These are phyloP conservation scores for Thecophora atra DNA, from an alignment of 2,888 invertebrate species.

Conservation along the genomic window DNA sequence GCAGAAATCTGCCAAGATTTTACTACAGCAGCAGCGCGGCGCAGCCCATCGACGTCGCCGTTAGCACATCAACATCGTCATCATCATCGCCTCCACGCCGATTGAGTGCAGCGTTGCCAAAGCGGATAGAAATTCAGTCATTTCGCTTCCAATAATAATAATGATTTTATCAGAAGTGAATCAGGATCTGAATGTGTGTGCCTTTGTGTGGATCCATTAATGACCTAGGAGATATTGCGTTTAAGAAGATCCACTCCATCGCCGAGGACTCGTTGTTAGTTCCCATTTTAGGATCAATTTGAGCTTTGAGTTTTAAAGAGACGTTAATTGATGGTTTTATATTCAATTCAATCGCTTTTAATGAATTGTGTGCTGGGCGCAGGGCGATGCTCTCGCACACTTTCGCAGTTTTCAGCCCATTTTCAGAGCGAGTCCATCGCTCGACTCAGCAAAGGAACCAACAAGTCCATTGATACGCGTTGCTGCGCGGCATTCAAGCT, in stretches of 20 bases:
- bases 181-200: neutral
- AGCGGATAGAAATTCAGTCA: slow-evolving; percentile 15
- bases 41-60: neutral
- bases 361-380: slow-evolving; percentile 26
- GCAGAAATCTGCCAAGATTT: neutral
- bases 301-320: slow-evolving; percentile 31
- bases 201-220: slow-evolving; percentile 1
- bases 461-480: neutral
- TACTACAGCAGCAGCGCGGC: neutral
- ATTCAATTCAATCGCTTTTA: slow-evolving; percentile 35
- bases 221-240: neutral
- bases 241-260: neutral
- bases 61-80: neutral
- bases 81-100: neutral
- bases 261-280: slow-evolving; percentile 2
- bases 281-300: slow-evolving; percentile 46
- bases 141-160: neutral
- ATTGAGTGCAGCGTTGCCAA: neutral
- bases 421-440: too few relatives aligned
- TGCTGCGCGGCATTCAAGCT: slow-evolving; percentile 4
- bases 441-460: neutral
- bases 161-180: neutral
- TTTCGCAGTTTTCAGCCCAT: neutral
- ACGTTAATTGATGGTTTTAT: slow-evolving; percentile 49
- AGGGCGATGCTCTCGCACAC: neutral